Evolutionary conservation across 2,888 invertebrate species (phyloP), one percentile per base, ranked within the genome.

Genomic region (Uropetala carovei): DNA sequence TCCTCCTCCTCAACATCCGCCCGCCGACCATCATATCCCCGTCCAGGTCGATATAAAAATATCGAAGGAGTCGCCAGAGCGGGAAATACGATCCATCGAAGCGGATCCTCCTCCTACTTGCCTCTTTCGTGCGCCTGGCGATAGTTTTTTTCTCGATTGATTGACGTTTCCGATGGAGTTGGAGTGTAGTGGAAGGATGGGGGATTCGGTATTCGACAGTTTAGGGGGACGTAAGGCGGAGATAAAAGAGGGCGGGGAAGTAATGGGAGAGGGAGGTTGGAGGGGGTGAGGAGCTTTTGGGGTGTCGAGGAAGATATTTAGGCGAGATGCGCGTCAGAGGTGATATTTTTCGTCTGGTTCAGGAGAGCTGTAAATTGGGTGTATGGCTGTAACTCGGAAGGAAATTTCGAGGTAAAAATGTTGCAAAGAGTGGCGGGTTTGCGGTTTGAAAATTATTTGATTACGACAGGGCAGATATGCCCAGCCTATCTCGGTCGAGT

Each of bases 121-220:
- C 64, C 43, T 5, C 43, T 43, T 43, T 43, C 43, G 43, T 43
- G 83, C 27, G 43, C 56, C 30, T 27, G 89, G 89, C 89, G 64
- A 89, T 89, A 89, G 89, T 89, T 89, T 89, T 18, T 43, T 5
- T 64, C 68, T 89, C 89, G 89, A 89, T 89, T 89, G 89, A 89
- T 89, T 89, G 89, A 89, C 89, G 64, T 30, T 16, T 68, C 89
- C 64, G 89, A 86, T 89, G 43, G 89, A 30, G 83, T 18, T 2
- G 56, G 83, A 64, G 64, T 18, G 64, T 16, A 64, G 30, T n/a
- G 5, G n/a, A 64, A 13, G 64, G 83, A 14, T 43, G 43, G 43
- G 43, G 43, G 43, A 43, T 43, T 43, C 43, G 43, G 43, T 43
- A 43, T 43, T 43, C 43, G 43, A 43, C 43, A 43, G 43, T 43